Base-by-base conservation (phyloP, 2,888 invertebrate species). In the Philonicus albiceps region DNA sequence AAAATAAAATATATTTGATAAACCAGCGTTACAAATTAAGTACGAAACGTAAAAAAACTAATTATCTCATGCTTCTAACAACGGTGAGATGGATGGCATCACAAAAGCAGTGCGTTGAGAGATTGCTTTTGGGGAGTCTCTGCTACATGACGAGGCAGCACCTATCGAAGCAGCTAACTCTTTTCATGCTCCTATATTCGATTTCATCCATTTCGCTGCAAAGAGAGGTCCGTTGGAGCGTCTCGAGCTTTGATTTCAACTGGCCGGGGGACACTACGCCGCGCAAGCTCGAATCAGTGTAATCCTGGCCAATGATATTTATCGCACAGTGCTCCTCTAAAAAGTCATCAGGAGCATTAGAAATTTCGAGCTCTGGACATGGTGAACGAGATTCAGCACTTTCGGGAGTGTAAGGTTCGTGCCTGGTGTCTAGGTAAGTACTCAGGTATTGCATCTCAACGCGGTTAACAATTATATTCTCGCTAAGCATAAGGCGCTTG, bases 371-470 rank as follows among this genome's bases (percentile, higher is more conserved):
- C 80, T 93, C 94, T 0, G 94, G 93, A 87, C 93, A 93, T 0
- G 96, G 96, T 74, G 96, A 95, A 89, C 95, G 96, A 30, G 96
- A 96, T 90, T 96, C 96, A 88, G 95, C 93, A 91, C 96, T 96
- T 90, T 96, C 96, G n/a, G 96, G 96, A 0, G 96, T 96, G 89
- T 96, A 96, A 0, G 96, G 96, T 89, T 96, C 96, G 89, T 95
- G 92, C 90, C 93, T 93, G 3, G 89, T 91, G 1, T 90, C 88
- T 13, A 81, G 83, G 19, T 43, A 64, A 22, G 91, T 90, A 87
- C 89, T 91, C 0, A 94, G 90, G 34, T 93, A 90, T 1, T 93
- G 93, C 4, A 92, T 93, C 89, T 94, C 94, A 13, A 94, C 91
- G 86, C 93, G 93, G 88, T 94, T 94, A 0, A 94, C 93, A 87